Evolutionary conservation across 2,888 invertebrate species (phyloP), one percentile per base, ranked within the genome.

Genomic region (Oxyteleia sp.): DNA sequence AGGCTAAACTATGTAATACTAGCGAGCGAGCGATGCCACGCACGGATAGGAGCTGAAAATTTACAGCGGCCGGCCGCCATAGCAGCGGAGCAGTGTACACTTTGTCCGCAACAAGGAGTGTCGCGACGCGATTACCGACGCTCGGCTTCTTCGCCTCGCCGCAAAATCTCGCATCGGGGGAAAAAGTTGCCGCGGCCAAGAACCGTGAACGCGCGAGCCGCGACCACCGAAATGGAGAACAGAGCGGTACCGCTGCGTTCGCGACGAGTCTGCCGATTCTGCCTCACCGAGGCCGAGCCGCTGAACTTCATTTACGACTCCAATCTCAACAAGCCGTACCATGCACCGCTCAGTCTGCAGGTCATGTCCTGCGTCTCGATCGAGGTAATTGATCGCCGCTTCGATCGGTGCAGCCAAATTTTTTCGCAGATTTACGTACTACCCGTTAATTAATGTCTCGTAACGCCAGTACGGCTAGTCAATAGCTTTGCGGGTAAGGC

Each of bases 361-460:
- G 96, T 97, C 89, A 95, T 97, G 95, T 96, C 96, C 64, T 96
- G 96, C 91, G 95, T 96, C 85, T 95, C 96, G 76, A 95, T 97
- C 87, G 97, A 97, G 96, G 97, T 97, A 95, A 94, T 84, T 76
- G n/a, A 43, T 15, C 26, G 26, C 20, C 61, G 4, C 26, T 41
- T 57, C 53, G 2, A 16, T 59, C 1, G 8, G 29, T 18, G 63
- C n/a, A 38, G 49, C 41, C 11, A 4, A 16, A 2, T 11, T 11
- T 66, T 78, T 57, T 15, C 53, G 59, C 2, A 15, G 10, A 15
- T 61, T 78, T 45, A 35, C 32, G n/a, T 38, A 47, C 43, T 66
- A 32, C 20, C 66, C 41, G 45, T 64, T 76, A 41, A 82, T 76
- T 81, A 61, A 68, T 69, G 38, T 18, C 51, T 75, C n/a, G 38